phyloP scores from a whole-genome alignment of 1,140 invertebrate species.

The Zaprionus inermis region DNA sequence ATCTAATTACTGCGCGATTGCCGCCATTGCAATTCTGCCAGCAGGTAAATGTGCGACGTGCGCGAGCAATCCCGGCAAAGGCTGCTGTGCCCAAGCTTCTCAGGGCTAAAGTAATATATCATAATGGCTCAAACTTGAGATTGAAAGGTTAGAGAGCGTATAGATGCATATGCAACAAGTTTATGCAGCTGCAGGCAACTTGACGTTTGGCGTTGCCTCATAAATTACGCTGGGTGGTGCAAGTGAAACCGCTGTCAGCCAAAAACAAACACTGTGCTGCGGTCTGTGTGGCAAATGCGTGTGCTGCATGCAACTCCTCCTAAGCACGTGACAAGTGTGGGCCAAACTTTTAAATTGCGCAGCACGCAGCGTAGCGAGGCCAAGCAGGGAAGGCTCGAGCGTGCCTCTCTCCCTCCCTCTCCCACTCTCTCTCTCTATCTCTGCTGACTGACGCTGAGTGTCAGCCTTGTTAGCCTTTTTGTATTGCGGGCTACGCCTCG shows the following conservation, averaged over 20 bases:
- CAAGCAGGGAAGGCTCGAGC: background rate
- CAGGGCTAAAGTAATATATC: background rate
- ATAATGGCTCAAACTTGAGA: constrained; percentile 9
- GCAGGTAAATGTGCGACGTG: background rate
- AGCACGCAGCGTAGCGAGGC: constrained; percentile 6
- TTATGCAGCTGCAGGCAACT: constrained; percentile 71
- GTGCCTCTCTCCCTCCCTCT: no score
- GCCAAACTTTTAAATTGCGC: constrained; percentile 79
- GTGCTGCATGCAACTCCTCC: constrained; percentile 30
- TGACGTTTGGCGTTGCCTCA: constrained; percentile 50
- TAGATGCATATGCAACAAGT: constrained; percentile 63
- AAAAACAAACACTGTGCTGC: background rate
- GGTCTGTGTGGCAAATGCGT: background rate
- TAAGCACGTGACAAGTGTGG: constrained; percentile 79
- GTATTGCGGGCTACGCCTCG: constrained; percentile 61
- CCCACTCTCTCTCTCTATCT: no score
- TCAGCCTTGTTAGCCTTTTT: constrained; percentile 72
- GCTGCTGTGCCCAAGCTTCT: background rate
- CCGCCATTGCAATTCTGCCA: constrained; percentile 11
- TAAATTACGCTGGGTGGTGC: constrained; percentile 55
- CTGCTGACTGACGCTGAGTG: constrained; percentile 68
- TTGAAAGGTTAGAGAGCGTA: background rate
- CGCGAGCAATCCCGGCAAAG: background rate
- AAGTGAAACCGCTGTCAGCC: no score
- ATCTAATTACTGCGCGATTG: constrained; percentile 60